Evolutionary conservation across 2,888 invertebrate genomes (phyloP), one percentile per base, ranked within the genome.

Genomic region (Ophioninae sp.): DNA sequence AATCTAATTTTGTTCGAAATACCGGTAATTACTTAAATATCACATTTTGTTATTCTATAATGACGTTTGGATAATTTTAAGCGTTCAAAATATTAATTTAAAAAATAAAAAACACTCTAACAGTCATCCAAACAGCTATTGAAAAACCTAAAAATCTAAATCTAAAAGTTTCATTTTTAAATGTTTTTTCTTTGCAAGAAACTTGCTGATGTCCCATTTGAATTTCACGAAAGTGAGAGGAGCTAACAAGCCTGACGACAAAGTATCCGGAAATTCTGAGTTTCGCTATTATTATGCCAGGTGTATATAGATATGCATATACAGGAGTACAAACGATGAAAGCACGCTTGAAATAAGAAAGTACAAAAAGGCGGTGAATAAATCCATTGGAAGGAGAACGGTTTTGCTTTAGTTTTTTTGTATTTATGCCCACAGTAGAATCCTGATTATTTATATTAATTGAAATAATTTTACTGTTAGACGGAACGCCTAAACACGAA

Each of bases 211-310:
- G 75, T 62, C 37, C 50, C 39, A 68, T 83, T 79, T 68, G 68
- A 80, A 72, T 80, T 83, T 80, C 79, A 68, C 62, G 68, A 56
- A 77, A 57, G 56, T 44, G 56, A 73, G 68, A 80, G 68, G 59
- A 77, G 79, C 44, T 74, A 83, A 83, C 83, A 64, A 83, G 83
- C 79, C 74, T 75, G 79, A 80, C 79, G 83, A 69, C 69, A 41
- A 73, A 65, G 70, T 75, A 37, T 67, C 61, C 75, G 64, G 70
- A 83, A 83, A 79, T 69, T 67, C 67, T 23, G 69, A 65, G 70
- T 59, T 56, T 74, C 68, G 57, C 68, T 61, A 68, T 64, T 44
- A 17, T 69, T 37, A 23, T 37, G n/a, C 62, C 61, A 21, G 44
- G n/a, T 61, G n/a, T 17, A 62, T 72, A 65, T 30, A 50, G 2